Conservation (phyloP, 2,888 invertebrate genomes). For the Harpalus rubripes region DNA sequence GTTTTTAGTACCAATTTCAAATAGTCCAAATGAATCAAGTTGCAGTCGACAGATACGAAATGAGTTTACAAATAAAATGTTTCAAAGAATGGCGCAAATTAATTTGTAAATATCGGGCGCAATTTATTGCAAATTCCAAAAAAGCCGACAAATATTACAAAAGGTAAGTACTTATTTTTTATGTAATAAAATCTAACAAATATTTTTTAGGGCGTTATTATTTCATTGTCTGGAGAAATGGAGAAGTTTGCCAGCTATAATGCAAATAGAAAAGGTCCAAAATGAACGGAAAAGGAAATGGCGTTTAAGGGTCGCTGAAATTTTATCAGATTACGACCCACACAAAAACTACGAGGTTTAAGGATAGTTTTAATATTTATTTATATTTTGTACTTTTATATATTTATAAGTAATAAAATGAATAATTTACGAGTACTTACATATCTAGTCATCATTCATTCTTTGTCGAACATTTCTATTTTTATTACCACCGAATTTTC, state of each 20-base stretch:
- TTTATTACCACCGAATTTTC: constrained; percentile 80
- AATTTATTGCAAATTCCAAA: constrained; percentile 70
- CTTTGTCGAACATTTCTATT: constrained; percentile 84
- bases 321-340: constrained; percentile 85
- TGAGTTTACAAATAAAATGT: constrained; percentile 74
- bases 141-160: constrained; percentile 78
- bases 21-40: constrained; percentile 82
- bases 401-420: constrained; percentile 42
- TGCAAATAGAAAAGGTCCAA: constrained; percentile 83
- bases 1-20: constrained; percentile 77
- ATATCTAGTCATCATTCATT: constrained; percentile 80
- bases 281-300: constrained; percentile 84
- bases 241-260: constrained; percentile 83
- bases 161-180: constrained; percentile 74
- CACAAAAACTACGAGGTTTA: constrained; percentile 69
- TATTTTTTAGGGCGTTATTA: constrained; percentile 72
- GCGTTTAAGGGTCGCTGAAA: constrained; percentile 85
- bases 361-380: not conserved
- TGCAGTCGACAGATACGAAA: constrained; percentile 86
- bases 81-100: constrained; percentile 74
- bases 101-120: constrained; percentile 72
- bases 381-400: constrained; percentile 64
- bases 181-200: constrained; percentile 22
- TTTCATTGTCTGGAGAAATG: constrained; percentile 80
- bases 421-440: constrained; percentile 7